phyloP scores from a whole-genome alignment of 1,140 invertebrate genomes.

The Paraescarpia echinospica region DNA sequence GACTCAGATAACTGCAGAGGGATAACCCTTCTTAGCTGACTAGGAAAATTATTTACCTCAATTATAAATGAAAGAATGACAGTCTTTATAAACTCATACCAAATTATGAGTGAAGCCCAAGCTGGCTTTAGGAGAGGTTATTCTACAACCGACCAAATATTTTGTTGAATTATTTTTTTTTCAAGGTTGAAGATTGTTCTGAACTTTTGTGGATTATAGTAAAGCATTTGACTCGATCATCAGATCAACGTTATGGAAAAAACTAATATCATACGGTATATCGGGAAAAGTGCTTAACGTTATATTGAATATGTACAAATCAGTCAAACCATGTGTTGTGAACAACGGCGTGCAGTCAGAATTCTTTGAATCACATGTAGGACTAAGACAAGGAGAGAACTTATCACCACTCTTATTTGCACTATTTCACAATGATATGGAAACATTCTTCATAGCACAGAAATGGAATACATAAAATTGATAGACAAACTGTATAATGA shows the following conservation, averaged over 20 bases:
- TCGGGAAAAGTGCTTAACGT: no score
- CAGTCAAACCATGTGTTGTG: neutral
- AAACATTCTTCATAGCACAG: neutral
- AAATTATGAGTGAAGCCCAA: conserved; percentile 28
- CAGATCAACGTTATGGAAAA: neutral
- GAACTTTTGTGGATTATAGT: conserved; percentile 30
- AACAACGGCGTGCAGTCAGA: neutral
- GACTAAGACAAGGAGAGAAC: neutral
- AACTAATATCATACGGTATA: neutral
- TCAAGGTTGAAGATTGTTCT: conserved; percentile 24
- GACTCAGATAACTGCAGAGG: conserved; percentile 29
- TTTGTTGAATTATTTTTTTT: conserved; percentile 17
- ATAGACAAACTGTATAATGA: no score
- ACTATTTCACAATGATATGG: conserved; percentile 18
- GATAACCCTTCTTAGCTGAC: conserved; percentile 28
- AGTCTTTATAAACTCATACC: conserved; percentile 9
- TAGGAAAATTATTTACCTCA: conserved; percentile 31
- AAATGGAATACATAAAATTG: no score
- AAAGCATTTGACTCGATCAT: conserved; percentile 27
- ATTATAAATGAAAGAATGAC: conserved; percentile 28
- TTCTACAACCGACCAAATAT: conserved; percentile 29
- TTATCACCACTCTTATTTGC: conserved; percentile 6
- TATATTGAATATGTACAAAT: no score
- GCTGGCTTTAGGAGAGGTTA: conserved; percentile 28
- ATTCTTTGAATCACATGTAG: neutral